Evolutionary conservation across 2,888 invertebrate genomes (phyloP), one percentile per base, ranked within the genome.

Genomic region (Lymantria dispar): DNA sequence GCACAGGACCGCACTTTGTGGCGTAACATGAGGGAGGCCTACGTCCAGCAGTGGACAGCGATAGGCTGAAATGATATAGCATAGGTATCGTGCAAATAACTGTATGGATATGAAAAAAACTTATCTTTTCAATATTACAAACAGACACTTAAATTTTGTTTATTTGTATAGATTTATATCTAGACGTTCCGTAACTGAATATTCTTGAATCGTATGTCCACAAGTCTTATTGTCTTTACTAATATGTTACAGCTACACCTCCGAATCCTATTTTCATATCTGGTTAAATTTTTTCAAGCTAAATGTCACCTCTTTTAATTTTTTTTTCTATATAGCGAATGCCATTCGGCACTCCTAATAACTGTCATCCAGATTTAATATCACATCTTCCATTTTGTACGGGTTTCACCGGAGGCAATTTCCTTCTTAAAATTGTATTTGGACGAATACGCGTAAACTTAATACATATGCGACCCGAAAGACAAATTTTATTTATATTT

Each of bases 341-440:
- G 69, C 68, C 67, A 78, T 75, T 81, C 81, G 63, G 72, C 79
- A 74, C 70, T 79, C 80, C 83, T 89, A 85, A 89, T 88, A 87
- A 85, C 87, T 88, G 89, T 85, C 89, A 87, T 83, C 80, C 80
- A 83, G 86, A 88, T 88, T 90, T 90, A 87, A 90, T 90, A 88
- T 89, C 82, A 78, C 80, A 83, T 85, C 83, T 87, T 73, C 80
- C 83, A 83, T 85, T 85, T 85, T 82, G 84, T 84, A 81, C 76
- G 83, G 80, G 72, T 78, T 74, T 76, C 71, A 78, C 78, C 72
- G 75, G 76, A 85, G 83, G 84, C 88, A 89, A 90, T 89, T 87
- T 87, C 85, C 87, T 83, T 85, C 77, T 80, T 82, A 81, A 89
- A 87, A 89, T 89, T 88, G 83, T 86, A 81, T 89, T 88, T 85